Evolutionary conservation across 2,113 vertebrate species (phyloP).

Genomic region (Hemibagrus wyckioides): DNA sequence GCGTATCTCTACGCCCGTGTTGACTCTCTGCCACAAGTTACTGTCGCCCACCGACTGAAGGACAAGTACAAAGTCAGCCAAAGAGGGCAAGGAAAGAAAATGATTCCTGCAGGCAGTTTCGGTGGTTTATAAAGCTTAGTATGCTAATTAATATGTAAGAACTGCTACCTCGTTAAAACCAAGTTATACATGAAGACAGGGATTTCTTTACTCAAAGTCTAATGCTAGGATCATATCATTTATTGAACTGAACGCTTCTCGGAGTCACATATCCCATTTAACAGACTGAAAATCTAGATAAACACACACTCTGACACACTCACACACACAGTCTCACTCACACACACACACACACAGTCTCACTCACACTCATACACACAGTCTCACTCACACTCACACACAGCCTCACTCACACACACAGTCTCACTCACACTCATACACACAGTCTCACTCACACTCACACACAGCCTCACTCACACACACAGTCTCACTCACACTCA

Average conservation of each 20-base stretch:
- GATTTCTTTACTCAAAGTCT: background rate
- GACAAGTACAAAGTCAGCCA: conserved; percentile 26
- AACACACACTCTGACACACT: background rate
- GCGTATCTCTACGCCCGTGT: conserved; percentile 81
- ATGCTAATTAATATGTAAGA: background rate
- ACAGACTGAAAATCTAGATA: background rate
- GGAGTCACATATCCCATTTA: background rate
- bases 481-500: conserved; percentile 31
- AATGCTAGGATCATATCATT: background rate
- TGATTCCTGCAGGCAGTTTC: background rate
- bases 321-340: conserved; percentile 4
- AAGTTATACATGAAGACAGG: background rate
- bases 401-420: background rate
- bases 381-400: conserved; percentile 63
- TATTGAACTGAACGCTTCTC: background rate
- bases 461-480: conserved; percentile 60
- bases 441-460: background rate
- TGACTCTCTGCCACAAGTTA: conserved; percentile 88
- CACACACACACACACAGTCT: no score
- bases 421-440: conserved; percentile 63
- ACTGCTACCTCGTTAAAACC: background rate
- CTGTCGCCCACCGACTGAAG: conserved; percentile 85
- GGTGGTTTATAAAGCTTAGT: background rate
- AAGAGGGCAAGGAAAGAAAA: conserved; percentile 7
- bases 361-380: background rate